A percentile compares a stretch with the other conserved stretches of the same genome.
Evolutionary conservation across 1,140 invertebrate genomes (phyloP).

Genomic region (Oncopodura yosiiana): DNA sequence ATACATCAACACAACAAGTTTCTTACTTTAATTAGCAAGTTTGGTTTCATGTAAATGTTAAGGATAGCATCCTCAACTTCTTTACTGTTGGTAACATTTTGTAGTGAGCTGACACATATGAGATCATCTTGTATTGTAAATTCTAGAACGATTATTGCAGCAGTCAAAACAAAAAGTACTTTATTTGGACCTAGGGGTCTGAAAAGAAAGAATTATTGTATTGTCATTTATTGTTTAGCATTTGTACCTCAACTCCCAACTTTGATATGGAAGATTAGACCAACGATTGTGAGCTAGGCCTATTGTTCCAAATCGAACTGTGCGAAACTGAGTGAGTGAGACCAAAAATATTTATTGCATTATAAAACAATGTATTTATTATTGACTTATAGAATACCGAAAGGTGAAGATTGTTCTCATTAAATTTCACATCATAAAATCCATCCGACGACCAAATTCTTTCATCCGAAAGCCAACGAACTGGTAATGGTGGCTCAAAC

Average conservation of each 20-base stretch:
- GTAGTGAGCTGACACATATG: slow-evolving; percentile 48
- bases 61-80: slow-evolving; percentile 47
- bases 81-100: slow-evolving; percentile 46
- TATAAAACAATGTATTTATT: too few species aligned
- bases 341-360: too few species aligned
- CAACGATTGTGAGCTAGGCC: slow-evolving; percentile 62
- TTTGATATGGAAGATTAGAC: slow-evolving; percentile 71
- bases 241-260: slow-evolving; percentile 74
- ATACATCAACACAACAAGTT: background rate
- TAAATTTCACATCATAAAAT: slow-evolving; percentile 69
- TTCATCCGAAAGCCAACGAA: slow-evolving; percentile 56
- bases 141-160: slow-evolving; percentile 57
- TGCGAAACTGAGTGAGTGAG: slow-evolving; percentile 62
- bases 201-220: too few species aligned
- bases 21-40: slow-evolving; percentile 46
- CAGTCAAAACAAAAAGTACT: slow-evolving; percentile 52
- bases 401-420: slow-evolving; percentile 60
- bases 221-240: too few species aligned
- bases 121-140: slow-evolving; percentile 49
- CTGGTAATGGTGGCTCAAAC: slow-evolving; percentile 70
- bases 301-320: slow-evolving; percentile 61
- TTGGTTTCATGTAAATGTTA: slow-evolving; percentile 47
- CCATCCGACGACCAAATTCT: slow-evolving; percentile 61
- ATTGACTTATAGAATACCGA: too few species aligned
- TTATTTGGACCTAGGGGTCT: slow-evolving; percentile 52